Base-by-base conservation (phyloP, 2,888 invertebrate genomes). In the Diogma glabrata region DNA sequence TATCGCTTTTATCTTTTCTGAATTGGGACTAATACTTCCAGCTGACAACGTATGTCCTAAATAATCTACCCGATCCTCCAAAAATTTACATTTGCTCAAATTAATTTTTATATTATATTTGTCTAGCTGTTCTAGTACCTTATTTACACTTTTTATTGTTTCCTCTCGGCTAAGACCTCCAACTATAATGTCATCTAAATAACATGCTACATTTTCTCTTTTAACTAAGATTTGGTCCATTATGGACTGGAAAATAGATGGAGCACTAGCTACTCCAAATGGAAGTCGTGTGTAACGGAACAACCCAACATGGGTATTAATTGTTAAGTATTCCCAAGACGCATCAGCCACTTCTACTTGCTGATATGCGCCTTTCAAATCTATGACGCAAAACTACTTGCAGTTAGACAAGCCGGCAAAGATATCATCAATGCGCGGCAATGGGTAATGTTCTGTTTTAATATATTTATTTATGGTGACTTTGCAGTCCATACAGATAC, bases 401-500 rank as follows among this genome's bases (percentile, higher is more conserved):
- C 55, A n/a, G n/a, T n/a, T n/a, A n/a, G n/a, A n/a, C n/a, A n/a
- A n/a, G n/a, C n/a, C n/a, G n/a, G n/a, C n/a, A 54, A 61, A 60
- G 33, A 63, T 56, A 43, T 63, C 60, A n/a, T 61, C 60, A n/a
- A 57, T 52, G 30, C 52, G 46, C 6, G 62, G 64, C 47, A 62
- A 55, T 8, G 59, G 60, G 48, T 58, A 61, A 47, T 59, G 57
- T n/a, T 60, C 60, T 14, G 52, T 50, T 23, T 58, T 40, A 6
- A 40, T 9, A 5, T 2, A 2, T 17, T 6, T 17, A 40, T 40
- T n/a, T n/a, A n/a, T 40, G 17, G 62, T 60, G 20, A 54, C 55
- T 50, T 60, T 60, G 20, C 57, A 60, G 57, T 64, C 62, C 5
- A 60, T 57, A 55, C 61, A 61, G n/a, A 64, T 54, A n/a, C n/a